Conservation (phyloP, 2,797 vertebrate species). For the Dendrocincla fuliginosa region DNA sequence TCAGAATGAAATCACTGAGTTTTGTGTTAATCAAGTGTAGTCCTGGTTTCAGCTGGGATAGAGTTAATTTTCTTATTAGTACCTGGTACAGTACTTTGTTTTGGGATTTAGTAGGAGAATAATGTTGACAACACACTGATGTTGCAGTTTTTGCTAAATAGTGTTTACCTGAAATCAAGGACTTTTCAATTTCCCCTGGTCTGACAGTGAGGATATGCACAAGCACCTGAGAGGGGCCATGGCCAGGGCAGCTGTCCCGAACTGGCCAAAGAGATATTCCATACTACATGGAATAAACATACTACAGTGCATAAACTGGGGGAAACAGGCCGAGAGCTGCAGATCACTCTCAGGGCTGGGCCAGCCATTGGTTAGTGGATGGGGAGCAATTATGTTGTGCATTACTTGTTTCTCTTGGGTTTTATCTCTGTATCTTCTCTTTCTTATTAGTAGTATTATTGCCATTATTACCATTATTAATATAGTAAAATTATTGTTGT, state of each 20-base stretch:
- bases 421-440: background rate
- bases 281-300: no score
- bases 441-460: background rate
- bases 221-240: background rate
- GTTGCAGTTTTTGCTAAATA: background rate
- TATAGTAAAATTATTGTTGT: no score
- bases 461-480: rapidly evolving
- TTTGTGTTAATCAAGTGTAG: background rate
- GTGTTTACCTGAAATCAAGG: rapidly evolving
- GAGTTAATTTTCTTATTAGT: background rate
- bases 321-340: background rate
- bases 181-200: background rate
- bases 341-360: background rate
- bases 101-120: background rate
- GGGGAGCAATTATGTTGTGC: rapidly evolving
- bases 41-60: background rate
- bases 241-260: background rate
- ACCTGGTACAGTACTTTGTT: background rate
- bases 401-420: background rate
- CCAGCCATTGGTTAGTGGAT: background rate
- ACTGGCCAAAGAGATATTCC: background rate
- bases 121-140: background rate
- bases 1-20: background rate
- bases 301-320: background rate
- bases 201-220: background rate